Percentiles rank a stretch among this genome's conserved stretches.
Conservation (phyloP, 2,797 vertebrate species). For the Alectoris magna region DNA sequence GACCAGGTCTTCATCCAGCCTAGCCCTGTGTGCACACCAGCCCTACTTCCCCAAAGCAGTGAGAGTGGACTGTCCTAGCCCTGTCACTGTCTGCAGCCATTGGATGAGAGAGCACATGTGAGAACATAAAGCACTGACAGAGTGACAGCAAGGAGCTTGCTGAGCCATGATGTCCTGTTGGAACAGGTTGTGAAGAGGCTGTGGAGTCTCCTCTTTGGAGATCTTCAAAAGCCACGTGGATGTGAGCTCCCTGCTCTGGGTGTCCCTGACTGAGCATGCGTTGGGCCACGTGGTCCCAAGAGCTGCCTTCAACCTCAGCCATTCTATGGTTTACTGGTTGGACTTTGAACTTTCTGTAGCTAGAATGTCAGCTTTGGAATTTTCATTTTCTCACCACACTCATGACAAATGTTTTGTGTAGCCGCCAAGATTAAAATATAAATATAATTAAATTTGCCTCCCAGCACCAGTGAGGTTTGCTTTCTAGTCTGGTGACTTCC, state of each 20-base stretch:
- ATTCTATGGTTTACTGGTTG: not conserved
- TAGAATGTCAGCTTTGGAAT: not conserved
- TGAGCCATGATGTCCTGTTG: not conserved
- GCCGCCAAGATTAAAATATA: not conserved
- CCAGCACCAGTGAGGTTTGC: not conserved
- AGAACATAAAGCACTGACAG: fast-evolving
- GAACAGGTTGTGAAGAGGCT: not conserved
- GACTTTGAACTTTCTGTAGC: not conserved
- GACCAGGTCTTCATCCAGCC: fast-evolving
- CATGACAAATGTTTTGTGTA: not conserved
- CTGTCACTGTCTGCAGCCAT: not conserved
- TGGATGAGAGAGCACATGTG: not conserved
- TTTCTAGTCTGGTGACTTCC: not conserved
- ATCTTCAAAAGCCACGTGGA: not conserved
- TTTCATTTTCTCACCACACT: not conserved
- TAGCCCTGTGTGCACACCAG: not conserved
- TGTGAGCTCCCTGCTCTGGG: not conserved
- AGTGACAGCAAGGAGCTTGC: not conserved
- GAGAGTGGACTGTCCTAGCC: not conserved
- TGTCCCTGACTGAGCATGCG: not conserved
- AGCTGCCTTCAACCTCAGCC: not conserved
- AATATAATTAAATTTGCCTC: not conserved
- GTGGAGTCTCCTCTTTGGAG: not conserved
- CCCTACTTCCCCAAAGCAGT: not conserved
- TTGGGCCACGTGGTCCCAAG: not conserved